Conservation (phyloP, 2,888 invertebrate genomes). For the Eugnorisma glareosa region DNA sequence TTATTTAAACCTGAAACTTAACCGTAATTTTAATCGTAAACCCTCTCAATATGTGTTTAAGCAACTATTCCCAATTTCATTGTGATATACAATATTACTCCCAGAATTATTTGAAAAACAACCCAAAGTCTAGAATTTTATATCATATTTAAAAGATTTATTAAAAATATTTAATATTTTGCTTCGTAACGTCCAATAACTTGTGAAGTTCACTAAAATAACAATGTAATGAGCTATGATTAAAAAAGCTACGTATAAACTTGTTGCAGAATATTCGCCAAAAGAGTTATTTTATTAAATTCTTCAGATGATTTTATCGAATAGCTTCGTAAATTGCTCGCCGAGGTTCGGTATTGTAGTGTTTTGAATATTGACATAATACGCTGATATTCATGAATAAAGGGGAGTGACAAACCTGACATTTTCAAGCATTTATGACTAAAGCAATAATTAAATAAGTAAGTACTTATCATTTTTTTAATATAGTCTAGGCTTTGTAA, state of each 20-base stretch:
- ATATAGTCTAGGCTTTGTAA: too few species aligned
- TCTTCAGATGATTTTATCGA: slow-evolving; percentile 33
- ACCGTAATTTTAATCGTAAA: background rate
- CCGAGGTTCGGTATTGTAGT: background rate
- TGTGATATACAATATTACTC: background rate
- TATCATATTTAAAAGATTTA: background rate
- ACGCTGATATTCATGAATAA: background rate
- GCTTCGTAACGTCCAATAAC: slow-evolving; percentile 26
- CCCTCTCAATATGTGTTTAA: background rate
- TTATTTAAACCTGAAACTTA: background rate
- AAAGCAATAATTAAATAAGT: too few species aligned
- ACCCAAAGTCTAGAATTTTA: slow-evolving; percentile 1
- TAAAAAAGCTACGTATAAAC: slow-evolving; percentile 28
- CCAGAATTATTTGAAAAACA: background rate
- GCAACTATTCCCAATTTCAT: background rate
- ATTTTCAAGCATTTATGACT: background rate
- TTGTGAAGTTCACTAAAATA: slow-evolving; percentile 23
- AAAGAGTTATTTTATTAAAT: slow-evolving; percentile 54
- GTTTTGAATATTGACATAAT: slow-evolving; percentile 16
- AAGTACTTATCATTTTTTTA: too few species aligned
- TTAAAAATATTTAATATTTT: slow-evolving; percentile 14
- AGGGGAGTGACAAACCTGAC: background rate
- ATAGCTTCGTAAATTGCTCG: slow-evolving; percentile 25
- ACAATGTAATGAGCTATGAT: slow-evolving; percentile 8
- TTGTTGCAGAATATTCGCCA: slow-evolving; percentile 27